phyloP scores from a whole-genome alignment of 1,140 invertebrate genomes.

The Drosophila trapezifrons region DNA sequence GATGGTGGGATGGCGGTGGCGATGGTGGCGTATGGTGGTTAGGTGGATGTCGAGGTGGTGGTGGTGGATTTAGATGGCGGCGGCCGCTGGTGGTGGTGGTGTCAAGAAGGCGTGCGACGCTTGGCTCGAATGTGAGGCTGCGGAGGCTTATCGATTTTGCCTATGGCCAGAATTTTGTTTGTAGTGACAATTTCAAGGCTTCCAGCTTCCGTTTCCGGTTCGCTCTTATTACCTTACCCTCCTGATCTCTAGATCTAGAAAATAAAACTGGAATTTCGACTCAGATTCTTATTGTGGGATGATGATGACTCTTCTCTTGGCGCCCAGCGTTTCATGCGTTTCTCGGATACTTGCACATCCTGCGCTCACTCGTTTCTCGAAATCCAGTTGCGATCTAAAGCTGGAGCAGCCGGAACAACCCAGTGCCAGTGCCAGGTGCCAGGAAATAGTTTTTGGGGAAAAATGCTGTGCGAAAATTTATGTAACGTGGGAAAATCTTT shows the following conservation, averaged over 20 bases:
- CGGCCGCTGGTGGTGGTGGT: slow-evolving; percentile 55
- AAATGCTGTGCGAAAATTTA: slow-evolving; percentile 42
- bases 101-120: slow-evolving; percentile 58
- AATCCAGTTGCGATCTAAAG: not conserved
- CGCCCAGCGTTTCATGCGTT: slow-evolving; percentile 36
- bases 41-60: slow-evolving; percentile 31
- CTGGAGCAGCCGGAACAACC: not conserved
- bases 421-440: not conserved
- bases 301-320: slow-evolving; percentile 22
- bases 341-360: slow-evolving; percentile 51
- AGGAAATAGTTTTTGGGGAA: slow-evolving; percentile 20
- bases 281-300: slow-evolving; percentile 30
- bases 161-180: slow-evolving; percentile 16
- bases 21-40: slow-evolving; percentile 14
- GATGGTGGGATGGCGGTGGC: slow-evolving; percentile 35
- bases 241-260: slow-evolving; percentile 20
- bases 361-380: slow-evolving; percentile 36
- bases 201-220: slow-evolving; percentile 22
- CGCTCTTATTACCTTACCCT: slow-evolving; percentile 9
- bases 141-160: slow-evolving; percentile 67
- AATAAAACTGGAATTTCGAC: slow-evolving; percentile 39
- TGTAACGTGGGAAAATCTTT: slow-evolving; percentile 54
- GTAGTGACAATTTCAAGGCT: slow-evolving; percentile 10
- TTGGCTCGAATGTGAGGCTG: slow-evolving; percentile 37
- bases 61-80: slow-evolving; percentile 57